Base-by-base conservation (phyloP, 1,140 invertebrate genomes). In the Bombus huntii region DNA sequence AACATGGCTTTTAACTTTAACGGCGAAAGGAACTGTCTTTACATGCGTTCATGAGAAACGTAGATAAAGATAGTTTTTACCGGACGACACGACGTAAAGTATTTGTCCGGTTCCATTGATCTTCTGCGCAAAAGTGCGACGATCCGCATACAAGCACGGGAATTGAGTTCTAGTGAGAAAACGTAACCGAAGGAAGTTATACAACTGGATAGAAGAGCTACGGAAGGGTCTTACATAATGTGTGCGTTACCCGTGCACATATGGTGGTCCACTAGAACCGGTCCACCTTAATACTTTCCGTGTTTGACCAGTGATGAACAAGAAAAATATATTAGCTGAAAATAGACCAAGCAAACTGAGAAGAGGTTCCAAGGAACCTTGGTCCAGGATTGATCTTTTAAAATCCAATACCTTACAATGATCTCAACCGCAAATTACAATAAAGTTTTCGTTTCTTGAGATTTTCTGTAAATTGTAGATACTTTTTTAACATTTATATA, bases 131-230 rank as follows among this genome's bases (percentile, higher is more conserved):
- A n/a, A 71, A 71, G 47, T 37, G 31, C 31, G 8, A 9, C 1
- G 37, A n/a, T 28, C 31, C 34, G 34, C 37, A 39, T 5, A 34
- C 71, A 22, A 13, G 10, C 3, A 39, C 39, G 10, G 5, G n/a
- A 31, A 44, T 18, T 31, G 42, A n/a, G 53, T 76, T 76, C 5
- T 25, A 76, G 53, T 6, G 39, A 53, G 22, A 82, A 74, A 82
- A 75, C 65, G n/a, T 70, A n/a, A 13, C n/a, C 62, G 3, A 39
- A 42, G 80, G 57, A 47, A 77, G 44, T 83, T 83, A 77, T 83
- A 70, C 62, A 77, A 83, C 81, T 70, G 22, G 37, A 83, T 42
- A 70, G 5, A 57, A 47, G 31, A 28, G 42, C 31, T 9, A 34
- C 44, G 28, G 34, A 12, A 59, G 10, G 2, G 8, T 70, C 34